Base-by-base conservation (phyloP, 2,113 vertebrate species). In the Psilopogon haemacephalus region DNA sequence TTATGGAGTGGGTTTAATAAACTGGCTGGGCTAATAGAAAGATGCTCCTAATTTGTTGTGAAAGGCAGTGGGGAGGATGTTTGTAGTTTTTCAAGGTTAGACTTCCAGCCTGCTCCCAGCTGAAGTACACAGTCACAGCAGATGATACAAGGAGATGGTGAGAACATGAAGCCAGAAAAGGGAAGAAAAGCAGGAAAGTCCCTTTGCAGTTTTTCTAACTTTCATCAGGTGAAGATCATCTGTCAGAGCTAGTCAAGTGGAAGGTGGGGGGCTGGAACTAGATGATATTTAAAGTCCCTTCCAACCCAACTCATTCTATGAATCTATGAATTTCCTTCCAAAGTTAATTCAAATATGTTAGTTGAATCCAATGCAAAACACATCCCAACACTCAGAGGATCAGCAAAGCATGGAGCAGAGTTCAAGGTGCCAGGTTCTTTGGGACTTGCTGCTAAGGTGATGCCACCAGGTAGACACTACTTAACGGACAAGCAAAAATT, bases 41-140 rank as follows among this genome's bases (percentile, higher is more conserved):
- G 2, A n/a, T 10, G 33, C 1, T 48, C 24, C 9, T 38, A 5
- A 44, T 54, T 54, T 84, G 9, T 9, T 20, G 16, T 46, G 17
- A 11, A 2, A 10, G 9, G 19, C 0, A 0, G 6, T 1, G 6
- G 6, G 2, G 4, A 24, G 8, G 42, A 16, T 37, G 5, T 33
- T 23, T 11, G 30, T 11, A 5, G 1, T 20, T 72, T 73, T 79
- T 69, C 24, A 65, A n/a, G 26, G 32, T 69, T 37, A 75, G 54
- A 23, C 19, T 59, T 78, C 17, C 55, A 89, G 38, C 10, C 58
- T 72, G 11, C 23, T 87, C 38, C 30, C 62, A 85, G 44, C 7
- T 73, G 14, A 46, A 17, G 26, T 14, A 6, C 19, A 40, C 0
- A 1, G 15, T 52, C 65, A 38, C 62, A 78, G 33, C 2, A 12